Conservation (phyloP, 2,113 vertebrate species). For the Grus americana region DNA sequence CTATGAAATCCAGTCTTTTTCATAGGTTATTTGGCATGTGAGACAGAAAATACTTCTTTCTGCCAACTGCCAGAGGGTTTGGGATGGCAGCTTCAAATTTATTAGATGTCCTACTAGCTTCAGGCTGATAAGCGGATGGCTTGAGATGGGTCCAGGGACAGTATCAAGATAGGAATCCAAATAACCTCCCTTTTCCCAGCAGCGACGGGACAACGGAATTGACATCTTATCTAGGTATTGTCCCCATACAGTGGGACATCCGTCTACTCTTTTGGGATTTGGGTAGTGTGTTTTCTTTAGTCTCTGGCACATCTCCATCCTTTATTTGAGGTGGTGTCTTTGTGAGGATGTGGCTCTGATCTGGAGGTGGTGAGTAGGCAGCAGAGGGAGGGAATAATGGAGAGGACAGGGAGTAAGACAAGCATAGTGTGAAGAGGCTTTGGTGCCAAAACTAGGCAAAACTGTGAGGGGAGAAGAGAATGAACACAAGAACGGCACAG, state of each 20-base stretch:
- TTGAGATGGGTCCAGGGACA: conserved; percentile 21
- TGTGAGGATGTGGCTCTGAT: background rate
- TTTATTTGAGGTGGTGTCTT: background rate
- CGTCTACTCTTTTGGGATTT: background rate
- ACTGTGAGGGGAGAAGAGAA: background rate
- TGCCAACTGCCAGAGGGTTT: conserved; percentile 53
- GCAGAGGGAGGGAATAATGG: background rate
- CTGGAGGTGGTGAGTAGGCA: background rate
- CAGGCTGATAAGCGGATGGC: conserved; percentile 15
- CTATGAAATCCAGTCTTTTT: conserved; percentile 29
- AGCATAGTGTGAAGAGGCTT: background rate
- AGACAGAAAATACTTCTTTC: conserved; percentile 31
- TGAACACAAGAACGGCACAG: background rate
- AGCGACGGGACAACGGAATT: background rate
- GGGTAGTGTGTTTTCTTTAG: background rate
- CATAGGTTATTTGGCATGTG: conserved; percentile 24
- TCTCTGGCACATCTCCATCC: background rate
- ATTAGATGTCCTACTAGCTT: conserved; percentile 41
- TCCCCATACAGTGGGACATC: background rate
- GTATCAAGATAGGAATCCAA: conserved; percentile 13
- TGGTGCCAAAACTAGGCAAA: background rate
- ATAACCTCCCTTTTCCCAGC: background rate
- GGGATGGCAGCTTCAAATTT: conserved; percentile 55
- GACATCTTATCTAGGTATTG: conserved; percentile 18
- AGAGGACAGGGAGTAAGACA: background rate